Base-by-base conservation (phyloP, 64 coral and sea anemone species). In the Cladopsammia gracilis region DNA sequence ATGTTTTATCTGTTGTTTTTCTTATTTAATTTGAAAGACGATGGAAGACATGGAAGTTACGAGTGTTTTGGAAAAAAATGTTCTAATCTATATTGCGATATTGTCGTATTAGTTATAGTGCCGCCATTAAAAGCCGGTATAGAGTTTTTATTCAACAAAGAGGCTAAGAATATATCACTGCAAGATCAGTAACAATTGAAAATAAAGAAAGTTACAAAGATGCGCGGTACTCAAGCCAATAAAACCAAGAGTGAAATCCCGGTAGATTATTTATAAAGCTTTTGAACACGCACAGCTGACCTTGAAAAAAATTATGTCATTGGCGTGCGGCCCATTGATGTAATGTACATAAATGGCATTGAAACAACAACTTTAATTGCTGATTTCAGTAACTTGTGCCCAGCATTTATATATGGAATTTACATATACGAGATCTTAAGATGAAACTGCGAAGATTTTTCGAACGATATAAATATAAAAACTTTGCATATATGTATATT, bases 91-190 rank as follows among this genome's bases (percentile, higher is more conserved):
- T 49, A 84, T 24, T 66, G 2, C 10, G 1, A 16, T 84, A 84
- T 84, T 84, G 80, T 16, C 18, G 12, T 13, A 0, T 5, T 60
- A 4, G 4, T 16, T 9, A 10, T 56, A 56, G 53, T 56, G 53
- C 53, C 12, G 7, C 7, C 12, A 10, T 84, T 62, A 50, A 25
- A 84, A 84, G 46, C 26, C 53, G 64, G 47, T 23, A 84, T 44
- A 10, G 16, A 25, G 43, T 50, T 68, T 62, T 50, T 62, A n/a
- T 44, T 84, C 20, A n/a, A 48, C 80, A 84, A 49, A 66, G 45
- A 84, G 47, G 7, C 7, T 51, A 20, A 75, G 72, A 75, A 51
- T 75, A 68, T 84, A 84, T 84, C 80, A 46, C n/a, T 50, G 43
- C 43, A 18, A 10, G 80, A 84, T 84, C 80, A 67, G 19, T 84